Evolutionary conservation across 2,888 invertebrate species (phyloP), one percentile per base, ranked within the genome.

Genomic region (Shargacucullia verbasci): DNA sequence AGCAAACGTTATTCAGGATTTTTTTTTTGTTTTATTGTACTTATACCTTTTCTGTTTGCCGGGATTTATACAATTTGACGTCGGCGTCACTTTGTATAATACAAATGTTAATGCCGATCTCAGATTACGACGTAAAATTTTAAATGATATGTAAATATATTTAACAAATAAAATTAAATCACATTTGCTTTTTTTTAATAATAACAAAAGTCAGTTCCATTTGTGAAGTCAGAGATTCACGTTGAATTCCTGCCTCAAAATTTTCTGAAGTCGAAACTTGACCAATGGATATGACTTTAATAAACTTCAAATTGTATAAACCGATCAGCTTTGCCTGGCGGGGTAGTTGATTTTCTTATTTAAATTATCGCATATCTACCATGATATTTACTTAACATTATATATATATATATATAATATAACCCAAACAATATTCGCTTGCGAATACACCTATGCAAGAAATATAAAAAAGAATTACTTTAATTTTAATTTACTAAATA

Each of bases 401-500:
- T 40, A 45, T 29, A 45, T 55, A n/a, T n/a, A n/a, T n/a, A n/a
- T n/a, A n/a, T n/a, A n/a, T n/a, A n/a, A n/a, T n/a, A 57, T 64
- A 62, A 73, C 66, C 77, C 62, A 76, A 73, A 73, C 73, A 76
- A 73, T 73, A 73, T 73, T 38, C 74, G 62, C 77, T 69, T 44
- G 74, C 77, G 77, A 73, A 48, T 69, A 73, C 35, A 63, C 65
- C 73, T 75, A 78, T 66, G 65, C 76, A 56, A 69, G 59, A 62
- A 66, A 65, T 75, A 75, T 66, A 75, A 75, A 76, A 78, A 69
- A 44, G 70, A 78, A 66, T 66, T 63, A 71, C 37, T 64, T 75
- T 64, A 53, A 60, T 58, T 68, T 74, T 71, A 64, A 54, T 65
- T 82, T 73, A 79, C 81, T 84, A 85, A 81, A 84, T 83, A 85